Conservation (phyloP, 2,113 vertebrate species). For the Apeltes quadracus region DNA sequence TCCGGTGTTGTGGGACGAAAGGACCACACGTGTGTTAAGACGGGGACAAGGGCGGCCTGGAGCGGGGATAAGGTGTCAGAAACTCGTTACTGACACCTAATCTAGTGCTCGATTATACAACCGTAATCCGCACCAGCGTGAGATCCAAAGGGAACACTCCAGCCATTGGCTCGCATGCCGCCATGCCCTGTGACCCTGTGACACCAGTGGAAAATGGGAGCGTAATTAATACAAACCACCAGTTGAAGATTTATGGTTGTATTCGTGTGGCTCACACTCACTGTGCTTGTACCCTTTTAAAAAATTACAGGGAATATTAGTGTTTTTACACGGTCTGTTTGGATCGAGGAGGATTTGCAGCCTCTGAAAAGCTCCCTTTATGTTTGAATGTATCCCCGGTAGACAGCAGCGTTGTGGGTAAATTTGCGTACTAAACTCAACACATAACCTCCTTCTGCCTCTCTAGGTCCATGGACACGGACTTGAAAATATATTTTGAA, state of each 20-base stretch:
- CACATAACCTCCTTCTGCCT: conserved; percentile 37
- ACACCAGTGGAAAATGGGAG: not conserved
- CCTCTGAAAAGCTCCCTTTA: conserved; percentile 1
- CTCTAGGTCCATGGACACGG: conserved; percentile 3
- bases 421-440: conserved; percentile 19
- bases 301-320: conserved; percentile 1
- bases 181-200: not conserved
- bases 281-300: conserved; percentile 5
- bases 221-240: not conserved
- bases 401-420: not conserved
- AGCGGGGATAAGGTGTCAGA: conserved; percentile 46
- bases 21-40: conserved; percentile 25
- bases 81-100: conserved; percentile 53
- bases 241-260: conserved; percentile 5
- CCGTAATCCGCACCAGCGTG: conserved; percentile 64
- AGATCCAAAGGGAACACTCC: conserved; percentile 33
- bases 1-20: conserved; percentile 47
- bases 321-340: conserved; percentile 1
- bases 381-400: conserved; percentile 21
- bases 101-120: conserved; percentile 52
- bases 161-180: conserved; percentile 15
- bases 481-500: conserved; percentile 1
- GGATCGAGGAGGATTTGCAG: not conserved
- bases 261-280: not conserved
- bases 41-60: conserved; percentile 14